A percentile compares a stretch with the other conserved stretches of the same genome.
These are phyloP conservation scores for Micromys minutus DNA, from an alignment of 2,113 vertebrate species.

Conservation along the genomic window DNA sequence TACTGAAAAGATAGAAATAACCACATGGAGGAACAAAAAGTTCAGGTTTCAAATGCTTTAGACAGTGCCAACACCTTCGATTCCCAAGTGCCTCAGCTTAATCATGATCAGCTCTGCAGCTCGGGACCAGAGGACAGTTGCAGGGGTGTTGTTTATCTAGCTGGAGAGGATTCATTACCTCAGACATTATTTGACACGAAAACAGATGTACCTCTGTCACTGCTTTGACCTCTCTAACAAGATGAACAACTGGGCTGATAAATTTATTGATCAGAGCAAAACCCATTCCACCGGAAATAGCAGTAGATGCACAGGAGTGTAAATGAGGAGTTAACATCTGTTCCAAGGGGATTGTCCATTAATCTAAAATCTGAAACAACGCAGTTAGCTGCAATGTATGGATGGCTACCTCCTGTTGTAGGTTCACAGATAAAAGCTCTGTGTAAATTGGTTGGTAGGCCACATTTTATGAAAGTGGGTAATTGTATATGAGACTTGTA, in stretches of 20 bases:
- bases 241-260: constrained; percentile 82
- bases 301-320: constrained; percentile 62
- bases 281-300: constrained; percentile 80
- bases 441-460: constrained; percentile 70
- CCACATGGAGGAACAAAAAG: constrained; percentile 31
- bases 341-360: constrained; percentile 82
- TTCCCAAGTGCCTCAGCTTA: constrained; percentile 75
- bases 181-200: constrained; percentile 81
- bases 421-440: constrained; percentile 72
- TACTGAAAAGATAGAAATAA: constrained; percentile 55
- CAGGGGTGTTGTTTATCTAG: constrained; percentile 76
- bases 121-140: constrained; percentile 71
- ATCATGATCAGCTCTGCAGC: constrained; percentile 61
- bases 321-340: constrained; percentile 85
- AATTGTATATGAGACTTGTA: constrained; percentile 76
- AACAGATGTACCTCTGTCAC: constrained; percentile 84
- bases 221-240: constrained; percentile 83
- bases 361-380: constrained; percentile 81
- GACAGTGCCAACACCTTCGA: not conserved
- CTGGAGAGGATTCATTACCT: constrained; percentile 81
- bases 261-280: constrained; percentile 85
- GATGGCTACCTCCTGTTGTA: constrained; percentile 69
- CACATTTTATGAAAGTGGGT: constrained; percentile 79
- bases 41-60: constrained; percentile 39
- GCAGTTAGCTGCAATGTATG: constrained; percentile 70